Base-by-base conservation (phyloP, 2,113 vertebrate genomes). In the Cephalopterus ornatus region DNA sequence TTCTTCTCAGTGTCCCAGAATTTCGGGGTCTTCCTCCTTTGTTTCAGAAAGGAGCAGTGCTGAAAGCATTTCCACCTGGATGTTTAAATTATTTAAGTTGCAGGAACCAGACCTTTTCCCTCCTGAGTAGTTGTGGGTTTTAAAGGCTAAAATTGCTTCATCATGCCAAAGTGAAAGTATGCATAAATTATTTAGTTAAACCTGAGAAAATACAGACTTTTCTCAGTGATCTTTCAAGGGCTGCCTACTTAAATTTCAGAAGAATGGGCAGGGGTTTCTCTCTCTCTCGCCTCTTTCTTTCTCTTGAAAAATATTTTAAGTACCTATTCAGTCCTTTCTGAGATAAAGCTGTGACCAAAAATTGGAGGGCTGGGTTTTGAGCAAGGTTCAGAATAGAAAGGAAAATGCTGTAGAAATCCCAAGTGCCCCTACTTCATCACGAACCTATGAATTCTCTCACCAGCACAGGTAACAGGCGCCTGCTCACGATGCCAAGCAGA, bases 151-250 rank as follows among this genome's bases (percentile, higher is more conserved):
- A 99, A 99, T 99, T 99, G 98, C 99, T 99, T 99, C 98, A 99
- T 99, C 99, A 99, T 99, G 98, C 98, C 98, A 98, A 98, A 98
- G 98, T 98, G 98, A 98, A 99, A 98, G 99, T 98, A 98, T 98
- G 98, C 98, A 99, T 99, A 98, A 98, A 99, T 99, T 99, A 99
- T 99, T 99, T 98, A 99, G 98, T 98, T 98, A 97, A 98, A 99
- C 98, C 98, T 98, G 98, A 99, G 98, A 98, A 98, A 98, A 99
- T 98, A 98, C 98, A 98, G 98, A 98, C 97, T 97, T 98, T 98
- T 98, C 98, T 97, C 96, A 96, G 96, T 98, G 98, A 98, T 98
- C 98, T 98, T 98, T 98, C 98, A 98, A 98, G 97, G 95, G 95
- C 97, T 98, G 96, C 93, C 97, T 98, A 97, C 98, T 98, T 98